These are phyloP conservation scores for Eutrigla gurnardus DNA, from an alignment of 2,797 vertebrate species.

Conservation along the genomic window DNA sequence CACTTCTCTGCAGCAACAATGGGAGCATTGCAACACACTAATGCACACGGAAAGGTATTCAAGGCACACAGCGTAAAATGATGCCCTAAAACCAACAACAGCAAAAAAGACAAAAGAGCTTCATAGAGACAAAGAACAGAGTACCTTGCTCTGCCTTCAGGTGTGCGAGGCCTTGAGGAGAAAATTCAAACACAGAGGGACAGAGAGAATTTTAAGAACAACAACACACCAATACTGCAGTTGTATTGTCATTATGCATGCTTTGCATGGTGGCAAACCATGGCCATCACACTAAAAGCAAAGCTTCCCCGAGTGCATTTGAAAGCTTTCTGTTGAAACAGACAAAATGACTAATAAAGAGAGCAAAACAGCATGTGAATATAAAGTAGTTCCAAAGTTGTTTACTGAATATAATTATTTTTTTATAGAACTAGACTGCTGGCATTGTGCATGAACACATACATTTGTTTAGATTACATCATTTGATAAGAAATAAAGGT, in stretches of 20 bases:
- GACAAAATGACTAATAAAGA: constrained; percentile 43
- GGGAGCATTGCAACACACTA: constrained; percentile 60
- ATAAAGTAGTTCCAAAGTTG: constrained; percentile 46
- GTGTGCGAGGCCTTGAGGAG: constrained; percentile 93
- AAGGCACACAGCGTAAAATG: constrained; percentile 45
- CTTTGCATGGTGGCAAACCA: constrained; percentile 83
- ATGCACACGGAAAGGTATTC: constrained; percentile 72
- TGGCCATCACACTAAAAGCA: constrained; percentile 78
- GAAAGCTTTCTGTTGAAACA: constrained; percentile 81
- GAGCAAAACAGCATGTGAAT: constrained; percentile 31
- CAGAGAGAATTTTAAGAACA: constrained; percentile 76
- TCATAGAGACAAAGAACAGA: constrained; percentile 59
- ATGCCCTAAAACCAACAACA: constrained; percentile 60
- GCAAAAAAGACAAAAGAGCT: constrained; percentile 30
- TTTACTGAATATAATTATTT: constrained; percentile 41
- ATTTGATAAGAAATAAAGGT: too few species aligned
- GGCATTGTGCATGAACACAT: constrained; percentile 6
- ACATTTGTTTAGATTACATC: constrained; percentile 10
- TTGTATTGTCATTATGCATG: constrained; percentile 86
- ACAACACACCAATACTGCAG: constrained; percentile 80
- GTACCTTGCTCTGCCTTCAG: constrained; percentile 99
- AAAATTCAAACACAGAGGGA: constrained; percentile 67
- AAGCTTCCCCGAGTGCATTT: constrained; percentile 78
- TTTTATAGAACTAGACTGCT: constrained; percentile 3
- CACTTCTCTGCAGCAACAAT: constrained; percentile 53